A percentile compares a stretch with the other conserved stretches of the same genome.
Conservation (phyloP, 2,113 vertebrate species). For the Cebidichthys violaceus region DNA sequence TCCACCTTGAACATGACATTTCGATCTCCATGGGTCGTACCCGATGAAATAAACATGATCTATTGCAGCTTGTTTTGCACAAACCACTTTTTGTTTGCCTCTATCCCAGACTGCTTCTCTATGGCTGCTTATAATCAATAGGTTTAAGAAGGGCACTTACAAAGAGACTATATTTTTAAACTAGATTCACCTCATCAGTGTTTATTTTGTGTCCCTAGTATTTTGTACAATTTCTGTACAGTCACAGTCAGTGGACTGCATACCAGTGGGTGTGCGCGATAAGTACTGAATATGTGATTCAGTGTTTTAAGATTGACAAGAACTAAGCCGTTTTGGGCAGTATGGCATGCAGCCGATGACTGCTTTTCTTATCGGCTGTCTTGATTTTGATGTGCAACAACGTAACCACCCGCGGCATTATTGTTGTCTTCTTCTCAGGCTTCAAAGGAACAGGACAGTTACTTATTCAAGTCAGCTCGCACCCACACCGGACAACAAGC, state of each 20-base stretch:
- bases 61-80: neutral
- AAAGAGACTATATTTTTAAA: neutral
- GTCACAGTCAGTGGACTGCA: neutral
- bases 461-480: conserved; percentile 17
- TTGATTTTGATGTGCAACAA: conserved; percentile 3
- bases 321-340: neutral
- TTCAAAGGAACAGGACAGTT: conserved; percentile 10
- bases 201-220: neutral
- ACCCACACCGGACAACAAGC: conserved; percentile 12
- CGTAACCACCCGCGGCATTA: neutral
- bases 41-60: neutral
- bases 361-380: conserved; percentile 20
- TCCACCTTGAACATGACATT: neutral
- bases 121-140: too few species aligned
- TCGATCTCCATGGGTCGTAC: neutral
- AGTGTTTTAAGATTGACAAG: conserved; percentile 4
- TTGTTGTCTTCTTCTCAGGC: conserved; percentile 4
- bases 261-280: neutral
- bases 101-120: neutral
- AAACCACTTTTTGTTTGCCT: neutral
- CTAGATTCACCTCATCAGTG: neutral
- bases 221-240: neutral
- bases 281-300: neutral
- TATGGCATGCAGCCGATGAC: conserved; percentile 6
- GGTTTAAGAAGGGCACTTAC: neutral